These are phyloP conservation scores for Pyrgus malvae DNA, from an alignment of 2,888 invertebrate species.

Conservation along the genomic window DNA sequence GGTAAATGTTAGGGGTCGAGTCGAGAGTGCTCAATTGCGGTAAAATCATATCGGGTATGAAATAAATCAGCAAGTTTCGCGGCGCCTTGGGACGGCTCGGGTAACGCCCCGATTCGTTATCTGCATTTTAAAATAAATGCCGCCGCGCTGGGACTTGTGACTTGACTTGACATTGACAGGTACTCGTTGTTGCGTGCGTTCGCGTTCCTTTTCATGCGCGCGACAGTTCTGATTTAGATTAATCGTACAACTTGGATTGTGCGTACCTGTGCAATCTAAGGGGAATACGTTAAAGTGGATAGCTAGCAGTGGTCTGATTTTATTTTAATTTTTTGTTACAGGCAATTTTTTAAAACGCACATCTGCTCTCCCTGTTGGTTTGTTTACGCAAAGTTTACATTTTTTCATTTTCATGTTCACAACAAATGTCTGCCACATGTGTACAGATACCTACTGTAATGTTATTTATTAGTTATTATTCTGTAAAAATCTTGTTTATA, in stretches of 20 bases:
- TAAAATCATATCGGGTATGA: conserved; percentile 75
- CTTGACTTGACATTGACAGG: conserved; percentile 74
- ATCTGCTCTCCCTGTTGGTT: no score
- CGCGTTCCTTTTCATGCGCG: conserved; percentile 29
- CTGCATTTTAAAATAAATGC: conserved; percentile 75
- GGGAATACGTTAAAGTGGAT: conserved; percentile 3
- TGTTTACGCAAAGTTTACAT: no score
- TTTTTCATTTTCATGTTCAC: no score
- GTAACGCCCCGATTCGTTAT: conserved; percentile 73
- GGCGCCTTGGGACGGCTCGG: conserved; percentile 57
- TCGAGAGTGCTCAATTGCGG: conserved; percentile 65
- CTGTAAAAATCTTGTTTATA: no score
- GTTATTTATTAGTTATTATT: no score
- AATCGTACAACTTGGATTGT: conserved; percentile 13
- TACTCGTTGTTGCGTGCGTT: conserved; percentile 54
- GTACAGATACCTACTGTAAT: no score
- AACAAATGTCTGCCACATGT: no score
- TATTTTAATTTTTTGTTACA: neutral
- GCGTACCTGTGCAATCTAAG: neutral
- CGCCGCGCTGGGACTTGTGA: conserved; percentile 60
- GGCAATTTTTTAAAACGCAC: no score
- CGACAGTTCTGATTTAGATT: conserved; percentile 21
- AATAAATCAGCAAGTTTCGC: conserved; percentile 72
- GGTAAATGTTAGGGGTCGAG: conserved; percentile 37
- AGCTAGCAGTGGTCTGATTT: neutral